Conservation (phyloP, 1,140 invertebrate genomes). For the Aphelenchoides fujianensis region DNA sequence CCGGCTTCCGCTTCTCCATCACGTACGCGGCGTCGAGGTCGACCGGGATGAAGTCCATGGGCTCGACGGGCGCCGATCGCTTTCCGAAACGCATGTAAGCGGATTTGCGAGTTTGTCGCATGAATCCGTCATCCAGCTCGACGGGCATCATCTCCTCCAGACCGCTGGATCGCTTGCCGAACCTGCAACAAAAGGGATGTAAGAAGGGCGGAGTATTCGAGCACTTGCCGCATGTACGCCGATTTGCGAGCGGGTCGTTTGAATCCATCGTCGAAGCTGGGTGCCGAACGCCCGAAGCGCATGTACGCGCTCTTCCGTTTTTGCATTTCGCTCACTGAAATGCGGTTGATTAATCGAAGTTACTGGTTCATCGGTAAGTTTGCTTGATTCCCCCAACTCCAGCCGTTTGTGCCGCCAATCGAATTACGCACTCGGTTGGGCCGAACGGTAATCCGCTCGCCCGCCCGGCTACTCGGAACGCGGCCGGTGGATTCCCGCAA, state of each 20-base stretch:
- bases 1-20: constrained; percentile 13
- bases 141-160: background rate
- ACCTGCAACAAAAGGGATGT: too few relatives aligned
- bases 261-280: constrained; percentile 2
- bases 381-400: too few relatives aligned
- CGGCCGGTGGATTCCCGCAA: background rate
- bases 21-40: background rate
- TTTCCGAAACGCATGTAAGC: constrained; percentile 11
- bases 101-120: background rate
- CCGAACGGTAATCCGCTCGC: background rate
- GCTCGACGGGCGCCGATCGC: background rate
- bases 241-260: too few relatives aligned
- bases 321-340: constrained; percentile 1
- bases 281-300: background rate
- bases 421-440: background rate
- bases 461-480: background rate
- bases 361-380: background rate
- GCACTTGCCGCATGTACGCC: too few relatives aligned
- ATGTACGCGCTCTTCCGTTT: constrained; percentile 7
- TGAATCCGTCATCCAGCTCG: background rate
- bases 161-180: constrained; percentile 8
- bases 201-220: too few relatives aligned
- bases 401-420: too few relatives aligned
- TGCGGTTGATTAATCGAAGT: background rate
- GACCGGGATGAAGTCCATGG: background rate